Base-by-base conservation (phyloP, 2,888 invertebrate species). In the Rutpela maculata region DNA sequence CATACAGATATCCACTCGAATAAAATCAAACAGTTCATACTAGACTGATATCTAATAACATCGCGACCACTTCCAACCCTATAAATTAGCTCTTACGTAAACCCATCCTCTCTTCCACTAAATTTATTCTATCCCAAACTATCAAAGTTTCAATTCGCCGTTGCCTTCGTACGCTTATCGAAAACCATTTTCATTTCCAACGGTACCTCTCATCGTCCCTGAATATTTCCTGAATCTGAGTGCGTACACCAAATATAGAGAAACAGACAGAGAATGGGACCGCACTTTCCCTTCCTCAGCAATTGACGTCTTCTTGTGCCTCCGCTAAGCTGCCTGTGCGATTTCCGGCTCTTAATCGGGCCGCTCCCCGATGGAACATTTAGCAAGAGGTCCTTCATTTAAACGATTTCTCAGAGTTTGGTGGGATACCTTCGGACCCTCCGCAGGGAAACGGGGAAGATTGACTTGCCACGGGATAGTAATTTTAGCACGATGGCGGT, bases 141-240 rank as follows among this genome's bases (percentile, higher is more conserved):
- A 67, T 55, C 55, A 67, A 67, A 67, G 67, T 67, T 67, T 67
- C 67, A 67, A 18, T 67, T 67, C 50, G 50, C 26, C 26, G 26
- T 26, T 18, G 22, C 50, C 22, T 15, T 67, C 55, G 0, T 55
- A 43, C 15, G 50, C 26, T 67, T 55, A 67, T 67, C 67, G 67
- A 55, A 55, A 50, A 55, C 55, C 67, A 55, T 67, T 67, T 55
- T 55, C 67, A 67, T 67, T 67, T 67, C 50, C 66, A 66, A 7
- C 18, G 18, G 22, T 59, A 59, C 59, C 19, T 50, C 55, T 22
- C 22, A 6, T 9, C 18, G 2, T 17, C 15, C 67, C 17, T 43
- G 43, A 18, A 26, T 67, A 55, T 67, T 67, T 67, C 50, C 67
- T 55, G 67, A 26, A 67, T 55, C 26, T 2, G 67, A n/a, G 55